Conservation (phyloP, 2,113 vertebrate genomes). For the Mesocricetus auratus region DNA sequence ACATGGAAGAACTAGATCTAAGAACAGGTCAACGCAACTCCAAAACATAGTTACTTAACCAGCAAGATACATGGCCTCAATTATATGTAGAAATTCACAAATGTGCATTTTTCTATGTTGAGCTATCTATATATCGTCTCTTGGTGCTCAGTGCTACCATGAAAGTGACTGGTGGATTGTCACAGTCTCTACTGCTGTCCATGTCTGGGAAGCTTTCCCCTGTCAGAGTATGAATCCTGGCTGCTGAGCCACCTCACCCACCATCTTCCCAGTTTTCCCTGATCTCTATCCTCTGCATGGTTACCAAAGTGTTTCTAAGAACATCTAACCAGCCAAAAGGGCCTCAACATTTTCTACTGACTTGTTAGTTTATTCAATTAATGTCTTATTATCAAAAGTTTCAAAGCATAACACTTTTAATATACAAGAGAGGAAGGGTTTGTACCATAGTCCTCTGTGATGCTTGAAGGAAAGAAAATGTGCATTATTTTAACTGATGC, state of each 20-base stretch:
- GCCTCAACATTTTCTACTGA: neutral
- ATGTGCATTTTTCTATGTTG: neutral
- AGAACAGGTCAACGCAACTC: neutral
- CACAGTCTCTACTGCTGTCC: neutral
- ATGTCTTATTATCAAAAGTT: neutral
- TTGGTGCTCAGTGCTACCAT: neutral
- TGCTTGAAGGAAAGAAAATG: neutral
- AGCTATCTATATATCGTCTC: neutral
- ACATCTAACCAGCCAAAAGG: neutral
- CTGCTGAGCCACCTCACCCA: neutral
- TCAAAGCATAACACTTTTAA: neutral
- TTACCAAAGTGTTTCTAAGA: neutral
- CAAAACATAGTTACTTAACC: neutral
- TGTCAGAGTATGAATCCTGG: neutral
- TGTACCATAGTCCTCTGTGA: neutral
- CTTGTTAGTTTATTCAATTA: slow-evolving; percentile 33
- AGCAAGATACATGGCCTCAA: neutral
- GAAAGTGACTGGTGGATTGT: neutral
- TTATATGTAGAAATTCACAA: neutral
- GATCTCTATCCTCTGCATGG: neutral
- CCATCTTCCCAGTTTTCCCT: neutral
- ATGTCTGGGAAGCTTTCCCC: neutral
- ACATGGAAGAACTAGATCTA: neutral
- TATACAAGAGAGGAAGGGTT: neutral
- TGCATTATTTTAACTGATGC: neutral